Evolutionary conservation across 2,113 vertebrate genomes (phyloP).

Genomic region (Pandion haliaetus): DNA sequence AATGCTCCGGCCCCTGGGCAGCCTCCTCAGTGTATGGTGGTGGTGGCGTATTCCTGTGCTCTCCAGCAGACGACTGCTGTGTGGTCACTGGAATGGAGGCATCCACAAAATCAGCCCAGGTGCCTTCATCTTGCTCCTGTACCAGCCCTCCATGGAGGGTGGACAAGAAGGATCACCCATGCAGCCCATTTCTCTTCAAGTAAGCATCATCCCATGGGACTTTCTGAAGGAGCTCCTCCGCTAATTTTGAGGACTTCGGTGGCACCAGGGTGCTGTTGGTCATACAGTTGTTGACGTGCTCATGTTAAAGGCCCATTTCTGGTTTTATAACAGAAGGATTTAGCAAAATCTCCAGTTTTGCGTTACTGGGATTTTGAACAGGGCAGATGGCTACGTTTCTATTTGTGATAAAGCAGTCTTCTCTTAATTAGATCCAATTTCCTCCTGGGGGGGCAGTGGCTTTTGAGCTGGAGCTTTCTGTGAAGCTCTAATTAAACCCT

Average conservation of each 20-base stretch:
- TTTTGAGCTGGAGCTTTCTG: slow-evolving; percentile 47
- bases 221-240: not conserved
- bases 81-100: not conserved
- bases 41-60: not conserved
- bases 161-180: not conserved
- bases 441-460: slow-evolving; percentile 21
- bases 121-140: not conserved
- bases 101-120: not conserved
- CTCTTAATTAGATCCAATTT: slow-evolving; percentile 58
- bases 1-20: not conserved
- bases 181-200: not conserved
- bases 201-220: not conserved
- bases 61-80: not conserved
- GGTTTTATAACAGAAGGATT: slow-evolving; percentile 54
- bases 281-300: not conserved
- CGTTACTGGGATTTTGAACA: slow-evolving; percentile 21
- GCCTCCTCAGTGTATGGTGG: rapidly evolving
- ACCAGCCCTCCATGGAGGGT: not conserved
- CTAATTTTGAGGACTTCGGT: not conserved
- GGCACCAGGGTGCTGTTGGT: not conserved
- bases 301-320: not conserved
- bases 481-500: slow-evolving; percentile 57
- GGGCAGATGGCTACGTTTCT: slow-evolving; percentile 55
- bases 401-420: slow-evolving; percentile 7
- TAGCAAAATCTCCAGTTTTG: slow-evolving; percentile 26